These are phyloP conservation scores for Anarrhichthys ocellatus DNA, from an alignment of 2,113 vertebrate genomes.

Conservation along the genomic window DNA sequence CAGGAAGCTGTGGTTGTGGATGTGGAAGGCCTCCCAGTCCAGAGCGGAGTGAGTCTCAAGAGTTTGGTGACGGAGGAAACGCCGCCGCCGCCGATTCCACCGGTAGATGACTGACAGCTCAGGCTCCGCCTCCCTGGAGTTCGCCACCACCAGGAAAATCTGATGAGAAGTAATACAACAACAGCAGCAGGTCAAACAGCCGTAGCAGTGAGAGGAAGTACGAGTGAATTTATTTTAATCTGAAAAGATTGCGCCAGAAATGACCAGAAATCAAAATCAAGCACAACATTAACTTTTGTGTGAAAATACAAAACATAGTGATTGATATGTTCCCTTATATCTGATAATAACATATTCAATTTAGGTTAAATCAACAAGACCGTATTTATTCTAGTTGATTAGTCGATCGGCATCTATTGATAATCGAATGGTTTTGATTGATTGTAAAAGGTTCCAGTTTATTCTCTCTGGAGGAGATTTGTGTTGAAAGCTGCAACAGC, in stretches of 20 bases:
- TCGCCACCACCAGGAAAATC: conserved; percentile 91
- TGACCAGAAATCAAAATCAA: no score
- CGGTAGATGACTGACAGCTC: conserved; percentile 76
- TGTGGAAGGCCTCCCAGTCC: conserved; percentile 95
- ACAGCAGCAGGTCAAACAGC: not conserved
- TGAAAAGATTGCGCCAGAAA: no score
- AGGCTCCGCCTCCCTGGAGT: conserved; percentile 75
- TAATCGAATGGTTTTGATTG: no score
- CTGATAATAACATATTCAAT: no score
- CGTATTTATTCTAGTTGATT: not conserved
- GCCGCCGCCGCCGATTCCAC: conserved; percentile 77
- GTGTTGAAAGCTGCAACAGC: not conserved
- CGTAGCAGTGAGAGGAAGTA: not conserved
- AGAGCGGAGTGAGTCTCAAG: conserved; percentile 90
- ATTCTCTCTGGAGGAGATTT: no score
- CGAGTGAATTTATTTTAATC: not conserved
- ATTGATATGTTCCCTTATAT: no score
- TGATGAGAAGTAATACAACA: conserved; percentile 56
- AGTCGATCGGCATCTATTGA: not conserved
- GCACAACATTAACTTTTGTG: no score
- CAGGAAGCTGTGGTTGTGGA: conserved; percentile 90
- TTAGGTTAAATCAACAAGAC: not conserved
- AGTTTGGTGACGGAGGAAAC: conserved; percentile 88
- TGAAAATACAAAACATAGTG: no score
- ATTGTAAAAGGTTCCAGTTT: no score